Evolutionary conservation across 2,113 vertebrate genomes (phyloP), one percentile per base, ranked within the genome.

Genomic region (Axis porcinus): DNA sequence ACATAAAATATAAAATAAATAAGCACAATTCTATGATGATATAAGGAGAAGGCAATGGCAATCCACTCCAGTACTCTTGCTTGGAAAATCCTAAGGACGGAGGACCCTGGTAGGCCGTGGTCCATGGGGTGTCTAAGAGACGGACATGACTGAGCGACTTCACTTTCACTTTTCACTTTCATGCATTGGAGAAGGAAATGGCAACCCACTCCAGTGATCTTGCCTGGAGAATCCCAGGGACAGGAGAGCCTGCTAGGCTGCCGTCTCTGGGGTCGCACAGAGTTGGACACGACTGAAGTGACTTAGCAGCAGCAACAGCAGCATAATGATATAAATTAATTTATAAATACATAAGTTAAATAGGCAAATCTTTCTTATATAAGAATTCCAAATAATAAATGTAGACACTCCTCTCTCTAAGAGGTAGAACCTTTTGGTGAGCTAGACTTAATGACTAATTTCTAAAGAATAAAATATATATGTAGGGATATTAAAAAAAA

Each of bases 111-210:
- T 36, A 36, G 8, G 64, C 64, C 9, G 16, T 2, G 10, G 19
- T 10, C 4, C 8, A 36, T 67, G 33, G 33, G 16, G 16, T n/a
- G 7, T 0, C 64, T 67, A 67, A 58, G 7, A 67, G 64, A n/a
- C 0, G 0, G 16, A 67, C 8, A n/a, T 0, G 16, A n/a, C 64
- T n/a, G 64, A n/a, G 16, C 0, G 2, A n/a, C 33, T 67, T 67
- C 33, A n/a, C 33, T n/a, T 19, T n/a, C 33, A 64, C 14, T 16
- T 64, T 64, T 33, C 60, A 64, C 62, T 64, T 67, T 67, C 33
- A 17, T 19, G 16, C 33, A 19, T 5, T 67, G 33, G 33, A 67
- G 33, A 67, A 67, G 4, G 64, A 67, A 67, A 67, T 19, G 33
- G 64, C 8, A 67, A n/a, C 62, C 16, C 16, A 5, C 33, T 67